These are phyloP conservation scores for Oncorhynchus clarkii DNA, from an alignment of 2,113 vertebrate species.

Conservation along the genomic window DNA sequence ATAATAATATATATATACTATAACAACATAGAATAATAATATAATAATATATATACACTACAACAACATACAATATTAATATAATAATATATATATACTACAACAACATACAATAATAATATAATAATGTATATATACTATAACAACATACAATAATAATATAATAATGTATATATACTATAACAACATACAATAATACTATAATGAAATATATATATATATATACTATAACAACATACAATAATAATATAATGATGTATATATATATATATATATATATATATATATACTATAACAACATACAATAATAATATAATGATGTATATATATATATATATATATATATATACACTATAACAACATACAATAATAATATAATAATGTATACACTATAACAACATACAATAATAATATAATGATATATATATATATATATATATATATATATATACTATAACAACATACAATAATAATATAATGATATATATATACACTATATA, in stretches of 20 bases:
- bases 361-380: no score
- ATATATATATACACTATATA: no score
- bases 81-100: slow-evolving; percentile 62
- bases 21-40: no score
- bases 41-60: slow-evolving; percentile 63
- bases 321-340: no score
- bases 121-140: background rate
- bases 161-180: slow-evolving; percentile 34
- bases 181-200: slow-evolving; percentile 29
- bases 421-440: no score
- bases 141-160: background rate
- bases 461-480: no score
- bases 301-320: background rate
- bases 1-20: background rate
- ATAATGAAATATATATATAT: background rate
- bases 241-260: no score
- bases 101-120: slow-evolving; percentile 29
- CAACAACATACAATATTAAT: slow-evolving; percentile 28
- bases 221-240: background rate
- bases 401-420: no score
- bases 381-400: no score
- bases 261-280: background rate
- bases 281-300: slow-evolving; percentile 63
- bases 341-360: no score
- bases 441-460: no score